Conservation (phyloP, 2,113 vertebrate species). For the Anolis carolinensis region DNA sequence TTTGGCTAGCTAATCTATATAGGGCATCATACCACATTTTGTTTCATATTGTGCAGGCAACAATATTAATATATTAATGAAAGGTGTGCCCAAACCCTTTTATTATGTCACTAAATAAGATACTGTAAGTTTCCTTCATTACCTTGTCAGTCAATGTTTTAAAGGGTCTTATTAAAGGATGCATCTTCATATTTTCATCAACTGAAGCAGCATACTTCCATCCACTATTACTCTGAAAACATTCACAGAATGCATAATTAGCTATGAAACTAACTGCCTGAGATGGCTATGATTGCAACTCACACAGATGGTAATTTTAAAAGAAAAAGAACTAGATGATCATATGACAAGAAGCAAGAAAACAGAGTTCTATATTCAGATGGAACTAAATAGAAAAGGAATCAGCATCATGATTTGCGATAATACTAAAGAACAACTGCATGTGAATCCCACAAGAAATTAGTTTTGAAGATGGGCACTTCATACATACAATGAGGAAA, state of each 20-base stretch:
- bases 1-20: background rate
- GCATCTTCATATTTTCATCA: constrained; percentile 92
- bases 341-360: background rate
- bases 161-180: constrained; percentile 92
- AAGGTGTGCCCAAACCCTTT: background rate
- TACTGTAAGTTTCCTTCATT: constrained; percentile 40
- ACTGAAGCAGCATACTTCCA: constrained; percentile 93
- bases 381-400: background rate
- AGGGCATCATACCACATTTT: background rate
- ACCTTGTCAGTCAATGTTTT: constrained; percentile 96
- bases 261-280: background rate
- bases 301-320: background rate
- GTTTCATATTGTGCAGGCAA: background rate
- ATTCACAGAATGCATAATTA: constrained; percentile 17
- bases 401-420: background rate
- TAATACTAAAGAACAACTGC: background rate
- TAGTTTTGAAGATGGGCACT: background rate
- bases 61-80: constrained; percentile 19
- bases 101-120: constrained; percentile 15
- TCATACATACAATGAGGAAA: background rate
- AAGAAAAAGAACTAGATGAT: background rate
- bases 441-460: background rate
- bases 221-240: constrained; percentile 86
- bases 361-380: background rate
- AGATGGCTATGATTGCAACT: background rate